phyloP scores from a whole-genome alignment of 2,113 vertebrate species.

The Pomatostomus ruficeps region DNA sequence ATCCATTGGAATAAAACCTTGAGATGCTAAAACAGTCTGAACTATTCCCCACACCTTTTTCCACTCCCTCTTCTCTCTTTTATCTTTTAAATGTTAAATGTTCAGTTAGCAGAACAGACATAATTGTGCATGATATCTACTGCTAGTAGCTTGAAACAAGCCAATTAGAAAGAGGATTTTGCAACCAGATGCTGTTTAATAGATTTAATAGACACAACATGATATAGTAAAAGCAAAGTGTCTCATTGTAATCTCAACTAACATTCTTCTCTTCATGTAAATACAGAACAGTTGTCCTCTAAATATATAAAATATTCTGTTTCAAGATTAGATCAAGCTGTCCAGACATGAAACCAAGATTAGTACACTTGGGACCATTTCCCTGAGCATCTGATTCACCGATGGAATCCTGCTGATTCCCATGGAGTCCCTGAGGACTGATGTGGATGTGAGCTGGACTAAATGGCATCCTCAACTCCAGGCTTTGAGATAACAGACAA shows the following conservation, averaged over 20 bases:
- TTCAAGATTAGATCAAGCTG: not conserved
- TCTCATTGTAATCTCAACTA: not conserved
- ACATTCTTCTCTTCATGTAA: not conserved
- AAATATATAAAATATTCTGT: not conserved
- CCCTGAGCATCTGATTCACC: not conserved
- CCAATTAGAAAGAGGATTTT: not conserved
- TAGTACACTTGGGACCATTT: not conserved
- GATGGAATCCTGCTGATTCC: not conserved
- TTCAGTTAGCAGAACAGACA: not conserved
- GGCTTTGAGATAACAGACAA: not conserved
- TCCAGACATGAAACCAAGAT: not conserved
- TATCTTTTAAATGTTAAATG: not conserved
- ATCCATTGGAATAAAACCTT: not conserved
- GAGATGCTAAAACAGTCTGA: not conserved
- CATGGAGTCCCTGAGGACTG: not conserved
- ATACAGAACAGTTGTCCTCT: not conserved
- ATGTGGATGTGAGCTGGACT: not conserved
- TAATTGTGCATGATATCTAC: not conserved
- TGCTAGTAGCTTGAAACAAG: not conserved
- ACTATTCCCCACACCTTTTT: not conserved
- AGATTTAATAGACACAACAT: not conserved
- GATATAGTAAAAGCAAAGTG: not conserved
- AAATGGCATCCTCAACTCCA: not conserved
- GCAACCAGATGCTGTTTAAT: not conserved
- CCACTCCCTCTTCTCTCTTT: not conserved